These are phyloP conservation scores for Hepsetus odoe DNA, from an alignment of 2,113 vertebrate species.

Conservation along the genomic window DNA sequence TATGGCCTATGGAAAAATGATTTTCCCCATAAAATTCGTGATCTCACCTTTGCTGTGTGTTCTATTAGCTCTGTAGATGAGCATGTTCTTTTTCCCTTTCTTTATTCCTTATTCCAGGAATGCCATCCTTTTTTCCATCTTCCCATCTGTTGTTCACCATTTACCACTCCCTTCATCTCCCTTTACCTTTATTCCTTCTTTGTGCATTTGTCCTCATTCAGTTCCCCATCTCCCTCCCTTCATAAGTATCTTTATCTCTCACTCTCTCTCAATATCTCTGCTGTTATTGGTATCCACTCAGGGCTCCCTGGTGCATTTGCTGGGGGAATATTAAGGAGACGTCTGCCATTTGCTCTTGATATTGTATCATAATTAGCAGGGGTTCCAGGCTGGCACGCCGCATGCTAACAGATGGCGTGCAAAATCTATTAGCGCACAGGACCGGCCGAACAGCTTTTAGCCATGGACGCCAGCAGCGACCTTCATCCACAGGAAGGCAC, in stretches of 20 bases:
- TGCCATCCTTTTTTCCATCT: slow-evolving; percentile 26
- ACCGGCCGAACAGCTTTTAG: slow-evolving; percentile 72
- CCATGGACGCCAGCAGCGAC: slow-evolving; percentile 64
- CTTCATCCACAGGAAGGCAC: slow-evolving; percentile 69
- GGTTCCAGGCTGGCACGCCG: slow-evolving; percentile 74
- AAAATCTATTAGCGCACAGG: slow-evolving; percentile 79
- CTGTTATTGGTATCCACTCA: slow-evolving; percentile 68
- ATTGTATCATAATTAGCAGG: slow-evolving; percentile 84
- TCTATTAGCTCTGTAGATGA: not conserved
- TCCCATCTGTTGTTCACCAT: slow-evolving; percentile 22
- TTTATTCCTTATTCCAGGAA: slow-evolving; percentile 21
- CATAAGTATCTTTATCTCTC: not conserved
- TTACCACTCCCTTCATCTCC: not conserved
- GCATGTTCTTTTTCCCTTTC: not conserved
- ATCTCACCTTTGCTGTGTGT: not conserved
- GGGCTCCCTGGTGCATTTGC: slow-evolving; percentile 73
- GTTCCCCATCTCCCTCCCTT: slow-evolving; percentile 13
- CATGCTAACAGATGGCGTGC: slow-evolving; percentile 78
- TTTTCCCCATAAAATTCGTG: not conserved
- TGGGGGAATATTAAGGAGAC: slow-evolving; percentile 77
- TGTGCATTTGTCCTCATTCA: not conserved
- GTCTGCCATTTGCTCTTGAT: slow-evolving; percentile 72
- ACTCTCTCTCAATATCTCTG: slow-evolving; percentile 64
- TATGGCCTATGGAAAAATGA: not conserved
- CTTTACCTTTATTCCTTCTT: not conserved